phyloP scores from a whole-genome alignment of 2,888 invertebrate genomes.

The Diachrysia chrysitis region DNA sequence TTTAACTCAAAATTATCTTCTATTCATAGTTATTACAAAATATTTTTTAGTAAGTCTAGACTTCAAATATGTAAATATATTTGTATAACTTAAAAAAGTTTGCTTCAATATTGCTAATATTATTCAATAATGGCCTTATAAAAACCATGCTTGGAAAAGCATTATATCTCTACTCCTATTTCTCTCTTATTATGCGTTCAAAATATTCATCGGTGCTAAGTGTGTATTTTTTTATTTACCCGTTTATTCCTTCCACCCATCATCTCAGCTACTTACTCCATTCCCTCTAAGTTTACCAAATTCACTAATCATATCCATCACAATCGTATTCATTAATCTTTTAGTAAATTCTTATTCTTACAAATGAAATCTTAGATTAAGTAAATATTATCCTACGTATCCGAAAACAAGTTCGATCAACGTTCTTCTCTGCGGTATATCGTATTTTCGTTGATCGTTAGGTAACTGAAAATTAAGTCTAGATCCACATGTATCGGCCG shows the following conservation, averaged over 20 bases:
- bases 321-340: neutral
- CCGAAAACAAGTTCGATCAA: neutral
- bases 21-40: neutral
- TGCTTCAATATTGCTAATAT: too few relatives aligned
- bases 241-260: neutral
- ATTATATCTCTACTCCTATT: too few relatives aligned
- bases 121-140: neutral
- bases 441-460: slow-evolving; percentile 24
- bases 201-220: too few relatives aligned
- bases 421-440: slow-evolving; percentile 30
- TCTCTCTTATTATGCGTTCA: too few relatives aligned
- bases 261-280: neutral
- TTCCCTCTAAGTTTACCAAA: too few relatives aligned
- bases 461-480: slow-evolving; percentile 41
- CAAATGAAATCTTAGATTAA: neutral
- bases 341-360: neutral
- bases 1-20: too few relatives aligned
- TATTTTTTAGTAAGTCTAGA: neutral
- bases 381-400: neutral
- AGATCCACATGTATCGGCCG: slow-evolving; percentile 21
- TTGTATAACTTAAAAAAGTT: neutral
- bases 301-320: neutral
- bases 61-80: neutral
- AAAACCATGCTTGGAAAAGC: too few relatives aligned
- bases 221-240: neutral